These are phyloP conservation scores for Fragum whitleyi DNA, from an alignment of 2,888 invertebrate species.

Conservation along the genomic window DNA sequence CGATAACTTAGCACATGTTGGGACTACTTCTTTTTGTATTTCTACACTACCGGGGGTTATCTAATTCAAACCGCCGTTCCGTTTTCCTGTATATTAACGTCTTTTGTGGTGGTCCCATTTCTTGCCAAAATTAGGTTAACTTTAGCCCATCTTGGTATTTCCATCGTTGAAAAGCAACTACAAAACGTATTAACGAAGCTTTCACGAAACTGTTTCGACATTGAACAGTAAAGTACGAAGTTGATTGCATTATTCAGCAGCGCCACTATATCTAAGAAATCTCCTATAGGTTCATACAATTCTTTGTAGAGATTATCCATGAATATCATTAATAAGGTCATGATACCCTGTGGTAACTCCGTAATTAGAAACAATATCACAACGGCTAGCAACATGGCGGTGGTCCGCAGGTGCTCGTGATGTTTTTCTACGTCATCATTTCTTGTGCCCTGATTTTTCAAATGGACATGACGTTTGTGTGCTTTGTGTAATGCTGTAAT, in stretches of 20 bases:
- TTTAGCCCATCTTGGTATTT: constrained; percentile 28
- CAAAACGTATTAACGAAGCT: constrained; percentile 86
- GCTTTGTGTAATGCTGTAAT: constrained; percentile 85
- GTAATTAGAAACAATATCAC: constrained; percentile 94
- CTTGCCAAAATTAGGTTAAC: constrained; percentile 19
- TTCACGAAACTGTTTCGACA: constrained; percentile 95
- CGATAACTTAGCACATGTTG: background rate
- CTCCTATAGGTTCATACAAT: constrained; percentile 89
- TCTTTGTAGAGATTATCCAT: constrained; percentile 90
- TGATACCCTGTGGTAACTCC: constrained; percentile 93
- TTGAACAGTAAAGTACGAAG: constrained; percentile 96
- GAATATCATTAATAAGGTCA: constrained; percentile 90
- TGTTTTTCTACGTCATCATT: constrained; percentile 82
- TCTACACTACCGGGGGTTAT: too few species aligned
- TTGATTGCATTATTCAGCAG: constrained; percentile 96
- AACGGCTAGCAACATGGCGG: constrained; percentile 94
- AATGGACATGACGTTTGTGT: constrained; percentile 77
- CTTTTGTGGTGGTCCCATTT: constrained; percentile 25
- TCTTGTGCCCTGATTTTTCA: constrained; percentile 81
- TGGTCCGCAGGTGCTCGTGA: constrained; percentile 90
- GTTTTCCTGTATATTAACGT: constrained; percentile 16
- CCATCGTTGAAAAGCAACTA: constrained; percentile 68
- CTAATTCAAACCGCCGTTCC: constrained; percentile 2
- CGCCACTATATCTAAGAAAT: constrained; percentile 95
- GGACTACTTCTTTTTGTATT: background rate